Percentiles rank a stretch among this genome's conserved stretches.
Evolutionary conservation across 2,113 vertebrate genomes (phyloP).

Genomic region (Plectropomus leopardus): DNA sequence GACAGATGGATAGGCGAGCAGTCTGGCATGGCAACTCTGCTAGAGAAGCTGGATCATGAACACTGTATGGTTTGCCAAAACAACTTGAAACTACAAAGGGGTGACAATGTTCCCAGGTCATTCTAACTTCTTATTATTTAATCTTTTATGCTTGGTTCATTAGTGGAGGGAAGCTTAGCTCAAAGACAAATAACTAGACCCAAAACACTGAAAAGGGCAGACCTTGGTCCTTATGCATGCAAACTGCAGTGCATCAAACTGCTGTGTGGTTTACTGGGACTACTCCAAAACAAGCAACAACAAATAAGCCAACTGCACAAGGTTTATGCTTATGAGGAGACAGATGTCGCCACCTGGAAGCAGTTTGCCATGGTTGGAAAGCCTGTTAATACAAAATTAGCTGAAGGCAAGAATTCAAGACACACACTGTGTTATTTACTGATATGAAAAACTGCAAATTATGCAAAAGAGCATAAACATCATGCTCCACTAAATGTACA

Average conservation of each 20-base stretch:
- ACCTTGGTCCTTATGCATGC: not conserved
- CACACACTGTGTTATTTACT: not conserved
- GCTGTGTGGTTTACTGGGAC: not conserved
- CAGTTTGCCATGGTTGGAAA: slow-evolving; percentile 16
- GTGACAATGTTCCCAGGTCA: not conserved
- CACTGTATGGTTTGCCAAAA: slow-evolving; percentile 22
- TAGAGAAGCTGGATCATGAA: slow-evolving; percentile 10
- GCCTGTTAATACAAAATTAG: not conserved
- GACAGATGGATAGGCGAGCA: slow-evolving; percentile 17
- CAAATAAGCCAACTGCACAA: slow-evolving; percentile 26
- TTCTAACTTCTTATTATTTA: slow-evolving; percentile 15
- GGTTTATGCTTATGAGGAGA: slow-evolving; percentile 3
- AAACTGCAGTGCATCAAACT: not conserved
- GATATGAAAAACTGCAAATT: slow-evolving; percentile 17
- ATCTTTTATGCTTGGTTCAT: slow-evolving; percentile 24
- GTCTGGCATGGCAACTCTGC: not conserved
- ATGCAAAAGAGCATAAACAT: slow-evolving; percentile 6
- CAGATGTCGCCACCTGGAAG: slow-evolving; percentile 41
- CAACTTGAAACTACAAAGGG: not conserved
- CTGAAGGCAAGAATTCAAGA: slow-evolving; percentile 4
- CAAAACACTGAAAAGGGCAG: not conserved
- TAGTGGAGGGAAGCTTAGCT: not conserved
- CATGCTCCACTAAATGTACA: slow-evolving; percentile 1
- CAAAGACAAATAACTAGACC: not conserved
- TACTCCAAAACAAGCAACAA: slow-evolving; percentile 2